A percentile compares a stretch with the other conserved stretches of the same genome.
Conservation (phyloP, 2,888 invertebrate genomes). For the Luperina nickerlii region DNA sequence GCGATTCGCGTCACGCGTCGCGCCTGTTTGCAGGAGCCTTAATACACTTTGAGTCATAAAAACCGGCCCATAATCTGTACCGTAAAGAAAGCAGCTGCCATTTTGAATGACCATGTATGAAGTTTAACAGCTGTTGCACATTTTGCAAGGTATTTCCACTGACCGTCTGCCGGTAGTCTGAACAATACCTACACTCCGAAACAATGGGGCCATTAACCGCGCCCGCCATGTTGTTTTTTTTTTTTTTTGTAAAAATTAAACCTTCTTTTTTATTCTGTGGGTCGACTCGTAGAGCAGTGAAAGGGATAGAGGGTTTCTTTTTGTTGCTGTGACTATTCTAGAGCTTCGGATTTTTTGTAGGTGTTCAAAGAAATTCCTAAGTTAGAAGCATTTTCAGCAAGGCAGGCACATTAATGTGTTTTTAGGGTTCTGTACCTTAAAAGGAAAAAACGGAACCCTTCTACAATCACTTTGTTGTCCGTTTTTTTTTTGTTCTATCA, state of each 20-base stretch:
- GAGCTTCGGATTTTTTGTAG: not conserved
- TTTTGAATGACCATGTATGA: constrained; percentile 23
- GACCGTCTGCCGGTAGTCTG: constrained; percentile 65
- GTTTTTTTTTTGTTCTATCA: too few species aligned
- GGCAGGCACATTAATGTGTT: not conserved
- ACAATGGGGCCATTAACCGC: constrained; percentile 77
- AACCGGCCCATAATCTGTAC: not conserved
- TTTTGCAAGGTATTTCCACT: constrained; percentile 45
- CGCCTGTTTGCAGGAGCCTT: too few species aligned
- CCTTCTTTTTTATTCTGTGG: constrained; percentile 65
- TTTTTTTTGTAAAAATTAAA: constrained; percentile 71
- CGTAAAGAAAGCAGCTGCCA: constrained; percentile 17
- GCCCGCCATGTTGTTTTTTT: constrained; percentile 57
- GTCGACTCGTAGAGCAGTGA: constrained; percentile 35
- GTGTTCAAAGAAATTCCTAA: not conserved
- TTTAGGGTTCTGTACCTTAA: too few species aligned
- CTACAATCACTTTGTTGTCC: too few species aligned
- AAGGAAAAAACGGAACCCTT: too few species aligned
- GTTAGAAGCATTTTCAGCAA: not conserved
- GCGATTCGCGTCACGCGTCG: too few species aligned
- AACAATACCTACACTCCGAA: constrained; percentile 67
- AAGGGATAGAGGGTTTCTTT: constrained; percentile 16
- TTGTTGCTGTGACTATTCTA: not conserved
- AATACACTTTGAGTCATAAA: constrained; percentile 10
- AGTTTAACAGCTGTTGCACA: constrained; percentile 45